These are phyloP conservation scores for Rhinella marina DNA, from an alignment of 2,797 vertebrate genomes.

Conservation along the genomic window DNA sequence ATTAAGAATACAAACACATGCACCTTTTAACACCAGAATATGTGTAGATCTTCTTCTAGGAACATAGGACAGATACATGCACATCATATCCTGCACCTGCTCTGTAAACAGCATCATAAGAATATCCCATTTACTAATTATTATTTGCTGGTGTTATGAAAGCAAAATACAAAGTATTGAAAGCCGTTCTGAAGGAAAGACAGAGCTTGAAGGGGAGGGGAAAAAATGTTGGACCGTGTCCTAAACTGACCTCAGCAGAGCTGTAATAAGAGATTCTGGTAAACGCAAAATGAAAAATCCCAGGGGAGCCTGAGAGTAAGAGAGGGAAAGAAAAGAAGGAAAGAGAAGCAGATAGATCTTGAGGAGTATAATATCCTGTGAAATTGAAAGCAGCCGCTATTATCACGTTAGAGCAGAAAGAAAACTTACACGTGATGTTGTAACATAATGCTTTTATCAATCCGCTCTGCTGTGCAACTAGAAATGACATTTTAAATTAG, in stretches of 20 bases:
- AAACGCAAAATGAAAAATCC: slow-evolving; percentile 37
- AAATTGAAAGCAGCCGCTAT: slow-evolving; percentile 38
- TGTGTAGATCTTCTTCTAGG: background rate
- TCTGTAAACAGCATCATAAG: slow-evolving; percentile 37
- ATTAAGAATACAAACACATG: background rate
- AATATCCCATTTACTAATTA: background rate
- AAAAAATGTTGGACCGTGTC: slow-evolving; percentile 45
- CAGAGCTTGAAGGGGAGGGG: slow-evolving; percentile 22
- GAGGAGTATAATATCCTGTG: slow-evolving; percentile 8
- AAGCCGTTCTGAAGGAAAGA: slow-evolving; percentile 38
- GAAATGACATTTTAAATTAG: background rate
- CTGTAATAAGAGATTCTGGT: slow-evolving; percentile 57
- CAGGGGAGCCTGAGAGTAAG: slow-evolving; percentile 32
- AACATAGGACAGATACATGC: background rate
- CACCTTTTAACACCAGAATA: background rate
- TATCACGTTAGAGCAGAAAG: slow-evolving; percentile 35
- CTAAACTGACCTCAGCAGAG: slow-evolving; percentile 57
- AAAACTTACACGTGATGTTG: slow-evolving; percentile 21
- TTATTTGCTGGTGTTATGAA: background rate
- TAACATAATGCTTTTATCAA: slow-evolving; percentile 50
- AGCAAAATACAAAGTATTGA: slow-evolving; percentile 53
- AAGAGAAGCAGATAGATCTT: slow-evolving; percentile 32
- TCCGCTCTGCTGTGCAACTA: slow-evolving; percentile 11
- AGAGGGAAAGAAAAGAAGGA: slow-evolving; percentile 33
- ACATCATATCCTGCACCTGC: slow-evolving; percentile 63